Evolutionary conservation across 1,140 invertebrate genomes (phyloP), one percentile per base, ranked within the genome.

Genomic region (Leptopilina boulardi): DNA sequence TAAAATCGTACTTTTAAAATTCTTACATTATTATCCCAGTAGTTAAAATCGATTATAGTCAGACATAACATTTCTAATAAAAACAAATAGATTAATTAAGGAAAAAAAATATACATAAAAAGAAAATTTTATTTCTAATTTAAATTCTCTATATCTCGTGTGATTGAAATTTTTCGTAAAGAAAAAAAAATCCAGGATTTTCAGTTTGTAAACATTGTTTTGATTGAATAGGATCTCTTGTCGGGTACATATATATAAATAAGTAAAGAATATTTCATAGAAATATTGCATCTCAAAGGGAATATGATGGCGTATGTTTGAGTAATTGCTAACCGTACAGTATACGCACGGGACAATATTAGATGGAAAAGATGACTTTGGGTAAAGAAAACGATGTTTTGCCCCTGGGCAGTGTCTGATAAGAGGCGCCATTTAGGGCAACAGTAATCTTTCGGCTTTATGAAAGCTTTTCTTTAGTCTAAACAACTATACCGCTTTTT

Each of bases 371-470:
- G 47, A 51, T n/a, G 59, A 3, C 13, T 26, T 30, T 26, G 21
- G 59, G 6, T 11, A 30, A 66, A 26, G 59, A 8, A 30, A 30
- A 15, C 23, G 59, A 1, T n/a, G n/a, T 30, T 13, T 66, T 6
- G 21, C 59, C 59, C n/a, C 26, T 30, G 26, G 59, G 59, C 59
- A n/a, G 23, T 66, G 21, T 66, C 59, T 66, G 59, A 66, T 66
- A 23, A 66, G 59, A 30, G 23, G 23, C 59, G 59, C 59, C 59
- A 66, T 66, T 66, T 66, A 23, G 59, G 26, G 59, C 59, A 66
- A 8, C 59, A 66, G 59, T 66, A 66, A 66, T 66, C 59, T 66
- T 15, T 3, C 26, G 59, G 23, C 26, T 66, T 66, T 66, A 23
- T 66, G 30, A 34, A 13, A 66, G 59, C 59, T 66, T 66, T 66